Evolutionary conservation across 2,113 vertebrate species (phyloP), one percentile per base, ranked within the genome.

Genomic region (Polyodon spathula): DNA sequence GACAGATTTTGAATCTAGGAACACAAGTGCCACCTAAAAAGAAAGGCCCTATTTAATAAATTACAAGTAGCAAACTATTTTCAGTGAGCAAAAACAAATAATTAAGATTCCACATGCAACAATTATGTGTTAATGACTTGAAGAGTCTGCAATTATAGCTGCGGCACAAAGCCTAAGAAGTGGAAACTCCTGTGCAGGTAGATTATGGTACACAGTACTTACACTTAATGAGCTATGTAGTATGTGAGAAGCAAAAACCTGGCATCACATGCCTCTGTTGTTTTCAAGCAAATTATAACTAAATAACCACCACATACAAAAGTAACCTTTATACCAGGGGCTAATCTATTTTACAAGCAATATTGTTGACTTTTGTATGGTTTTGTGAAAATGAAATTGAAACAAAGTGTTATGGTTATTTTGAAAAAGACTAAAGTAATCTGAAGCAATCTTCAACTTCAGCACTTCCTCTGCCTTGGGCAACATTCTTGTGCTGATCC

Each of bases 391-490:
- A 27, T 27, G 27, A 27, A 27, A 27, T 27, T 27, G 27, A 27
- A 2, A 27, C 27, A 27, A 27, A 27, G 27, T 27, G 27, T 27
- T 27, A 2, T 27, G 27, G 9, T 50, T 63, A 64, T 73, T 74
- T 69, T 67, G 64, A 76, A 79, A 75, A 61, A 71, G 68, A 71
- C 63, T 54, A 14, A 66, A 66, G 57, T 65, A 65, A 68, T 62
- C 70, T 56, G 65, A 65, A 68, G 61, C 70, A 73, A 74, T 70
- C 63, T 66, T 59, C 64, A 62, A 52, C 40, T 59, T 72, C 68
- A 71, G 72, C 70, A 76, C 62, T 70, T 78, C 73, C 74, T 74
- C 59, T 54, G 62, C 68, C 76, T 59, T 67, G 58, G 77, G 71
- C 65, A 63, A 78, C 40, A 62, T n/a, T n/a, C 73, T 64, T 71